phyloP scores from a whole-genome alignment of 92 coral and sea anemone genomes.

The Virgularia gustaviana region DNA sequence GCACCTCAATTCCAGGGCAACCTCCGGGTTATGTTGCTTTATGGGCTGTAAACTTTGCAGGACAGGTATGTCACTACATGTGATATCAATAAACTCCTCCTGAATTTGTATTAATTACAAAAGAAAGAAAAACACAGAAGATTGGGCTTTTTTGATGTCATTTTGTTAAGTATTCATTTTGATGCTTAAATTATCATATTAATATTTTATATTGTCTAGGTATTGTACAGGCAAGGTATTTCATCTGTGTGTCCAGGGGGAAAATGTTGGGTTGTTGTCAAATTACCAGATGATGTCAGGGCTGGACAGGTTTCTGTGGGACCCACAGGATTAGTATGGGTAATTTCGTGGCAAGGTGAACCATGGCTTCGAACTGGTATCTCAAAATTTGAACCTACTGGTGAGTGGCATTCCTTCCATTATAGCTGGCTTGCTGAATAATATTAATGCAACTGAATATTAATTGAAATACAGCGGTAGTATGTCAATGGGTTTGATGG shows the following conservation, averaged over 20 bases:
- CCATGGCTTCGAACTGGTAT: conserved; percentile 80
- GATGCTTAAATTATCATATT: not conserved
- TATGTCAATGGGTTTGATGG: too few relatives aligned
- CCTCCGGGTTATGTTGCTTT: conserved; percentile 82
- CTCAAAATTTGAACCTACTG: conserved; percentile 68
- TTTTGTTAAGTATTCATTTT: not conserved
- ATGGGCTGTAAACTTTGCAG: conserved; percentile 91
- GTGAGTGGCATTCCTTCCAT: too few relatives aligned
- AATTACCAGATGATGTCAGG: conserved; percentile 66
- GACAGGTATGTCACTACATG: conserved; percentile 75
- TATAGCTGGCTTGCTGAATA: too few relatives aligned
- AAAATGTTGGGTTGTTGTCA: conserved; percentile 59
- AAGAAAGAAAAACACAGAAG: not conserved
- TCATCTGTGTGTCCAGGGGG: conserved; percentile 80
- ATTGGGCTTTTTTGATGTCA: not conserved
- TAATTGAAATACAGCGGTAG: too few relatives aligned
- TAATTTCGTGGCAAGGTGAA: conserved; percentile 84
- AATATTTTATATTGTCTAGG: conserved; percentile 58
- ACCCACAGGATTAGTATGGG: conserved; percentile 87
- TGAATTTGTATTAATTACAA: not conserved
- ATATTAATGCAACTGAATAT: too few relatives aligned
- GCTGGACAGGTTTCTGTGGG: conserved; percentile 87
- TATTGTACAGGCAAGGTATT: conserved; percentile 76
- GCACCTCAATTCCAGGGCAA: conserved; percentile 77
- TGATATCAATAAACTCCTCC: not conserved